Evolutionary conservation across 2,888 invertebrate species (phyloP).

Genomic region (Anagyrus pseudococci): DNA sequence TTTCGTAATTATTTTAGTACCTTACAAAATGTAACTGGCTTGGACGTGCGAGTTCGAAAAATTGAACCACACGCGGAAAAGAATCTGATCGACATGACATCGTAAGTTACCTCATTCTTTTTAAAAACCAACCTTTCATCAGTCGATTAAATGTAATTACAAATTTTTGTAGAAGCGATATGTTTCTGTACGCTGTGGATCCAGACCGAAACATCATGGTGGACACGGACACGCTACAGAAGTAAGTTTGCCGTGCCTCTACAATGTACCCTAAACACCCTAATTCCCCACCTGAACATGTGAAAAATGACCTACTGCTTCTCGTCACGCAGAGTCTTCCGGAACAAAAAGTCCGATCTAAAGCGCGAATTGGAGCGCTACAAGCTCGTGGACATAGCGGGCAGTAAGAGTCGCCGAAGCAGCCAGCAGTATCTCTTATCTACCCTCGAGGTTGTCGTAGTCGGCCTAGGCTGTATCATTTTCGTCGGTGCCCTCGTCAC

Average conservation of each 20-base stretch:
- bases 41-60: slow-evolving; percentile 79
- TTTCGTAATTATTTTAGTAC: slow-evolving; percentile 61
- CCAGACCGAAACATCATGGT: slow-evolving; percentile 81
- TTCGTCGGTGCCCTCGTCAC: slow-evolving; percentile 82
- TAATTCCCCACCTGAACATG: no score
- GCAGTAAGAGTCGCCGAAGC: slow-evolving; percentile 57
- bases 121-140: slow-evolving; percentile 6
- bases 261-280: no score
- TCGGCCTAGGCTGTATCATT: slow-evolving; percentile 81
- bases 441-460: slow-evolving; percentile 80
- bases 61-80: slow-evolving; percentile 77
- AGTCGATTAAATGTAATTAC: neutral
- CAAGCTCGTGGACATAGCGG: slow-evolving; percentile 72
- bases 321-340: slow-evolving; percentile 69
- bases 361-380: slow-evolving; percentile 72
- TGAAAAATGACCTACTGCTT: neutral
- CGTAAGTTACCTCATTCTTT: slow-evolving; percentile 66
- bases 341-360: slow-evolving; percentile 68
- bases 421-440: slow-evolving; percentile 65
- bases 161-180: slow-evolving; percentile 73
- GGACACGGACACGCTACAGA: slow-evolving; percentile 79
- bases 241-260: no score
- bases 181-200: slow-evolving; percentile 86
- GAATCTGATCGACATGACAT: slow-evolving; percentile 70
- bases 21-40: slow-evolving; percentile 77